Conservation (phyloP, 2,888 invertebrate genomes). For the Bellardia bayeri region DNA sequence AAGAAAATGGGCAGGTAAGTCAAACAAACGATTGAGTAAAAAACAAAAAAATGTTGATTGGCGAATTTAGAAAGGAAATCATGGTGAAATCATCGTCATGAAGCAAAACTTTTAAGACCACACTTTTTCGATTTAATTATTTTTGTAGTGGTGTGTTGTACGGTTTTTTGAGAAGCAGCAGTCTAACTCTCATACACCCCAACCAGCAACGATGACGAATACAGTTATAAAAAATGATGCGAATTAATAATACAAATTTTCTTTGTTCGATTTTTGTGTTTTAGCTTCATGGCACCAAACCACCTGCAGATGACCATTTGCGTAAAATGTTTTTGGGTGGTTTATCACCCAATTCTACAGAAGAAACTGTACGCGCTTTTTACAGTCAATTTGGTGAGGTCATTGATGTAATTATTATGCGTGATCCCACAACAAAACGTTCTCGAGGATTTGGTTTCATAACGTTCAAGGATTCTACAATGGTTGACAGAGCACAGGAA, state of each 20-base stretch:
- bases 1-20: constrained; percentile 65
- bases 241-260: constrained; percentile 5
- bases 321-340: constrained; percentile 82
- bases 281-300: constrained; percentile 39
- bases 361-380: constrained; percentile 78
- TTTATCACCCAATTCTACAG: constrained; percentile 79
- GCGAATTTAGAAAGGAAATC: constrained; percentile 31
- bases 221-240: constrained; percentile 24
- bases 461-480: constrained; percentile 77
- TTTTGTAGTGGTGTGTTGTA: constrained; percentile 44
- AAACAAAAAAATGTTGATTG: neutral
- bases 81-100: constrained; percentile 55
- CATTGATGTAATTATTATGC: constrained; percentile 81
- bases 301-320: constrained; percentile 78
- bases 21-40: neutral
- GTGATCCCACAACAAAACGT: constrained; percentile 80
- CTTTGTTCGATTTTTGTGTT: neutral
- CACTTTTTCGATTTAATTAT: constrained; percentile 4
- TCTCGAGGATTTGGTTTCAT: constrained; percentile 82
- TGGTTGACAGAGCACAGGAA: constrained; percentile 81
- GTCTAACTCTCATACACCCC: constrained; percentile 69
- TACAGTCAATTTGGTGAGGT: constrained; percentile 81
- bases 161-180: too few species aligned
- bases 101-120: constrained; percentile 21
- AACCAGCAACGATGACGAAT: constrained; percentile 56